Conservation (phyloP, 2,797 vertebrate species). For the Philypnodon macrostomus region DNA sequence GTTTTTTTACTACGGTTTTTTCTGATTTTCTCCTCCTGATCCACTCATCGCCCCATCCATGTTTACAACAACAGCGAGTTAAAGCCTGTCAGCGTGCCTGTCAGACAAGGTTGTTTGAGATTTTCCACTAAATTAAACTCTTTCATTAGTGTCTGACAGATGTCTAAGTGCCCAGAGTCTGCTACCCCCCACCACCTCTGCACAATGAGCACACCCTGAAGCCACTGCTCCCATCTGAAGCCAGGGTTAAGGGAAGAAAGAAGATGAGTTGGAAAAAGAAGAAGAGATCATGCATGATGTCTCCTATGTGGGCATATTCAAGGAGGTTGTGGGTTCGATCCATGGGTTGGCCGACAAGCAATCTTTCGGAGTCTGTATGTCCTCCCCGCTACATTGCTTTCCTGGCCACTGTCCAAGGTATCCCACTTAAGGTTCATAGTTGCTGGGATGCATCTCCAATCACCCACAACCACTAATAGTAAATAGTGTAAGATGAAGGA, state of each 20-base stretch:
- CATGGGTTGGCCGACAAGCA: too few species aligned
- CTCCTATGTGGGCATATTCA: too few species aligned
- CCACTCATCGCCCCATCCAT: constrained; percentile 18
- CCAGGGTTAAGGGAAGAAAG: constrained; percentile 11
- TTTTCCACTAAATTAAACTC: constrained; percentile 76
- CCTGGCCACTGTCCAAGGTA: too few species aligned
- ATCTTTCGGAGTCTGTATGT: too few species aligned
- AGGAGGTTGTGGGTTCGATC: too few species aligned
- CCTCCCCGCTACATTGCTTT: too few species aligned
- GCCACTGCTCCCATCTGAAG: constrained; percentile 40
- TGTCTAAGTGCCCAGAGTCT: constrained; percentile 63
- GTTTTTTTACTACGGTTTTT: constrained; percentile 15
- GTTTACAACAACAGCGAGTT: constrained; percentile 36
- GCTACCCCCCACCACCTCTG: constrained; percentile 17
- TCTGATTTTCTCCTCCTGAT: constrained; percentile 13
- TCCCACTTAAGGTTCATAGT: too few species aligned
- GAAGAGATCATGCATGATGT: constrained; percentile 61
- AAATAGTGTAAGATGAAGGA: too few species aligned
- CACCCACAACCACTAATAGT: too few species aligned
- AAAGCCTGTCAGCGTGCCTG: constrained; percentile 61
- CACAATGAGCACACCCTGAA: constrained; percentile 37
- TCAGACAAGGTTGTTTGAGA: constrained; percentile 72
- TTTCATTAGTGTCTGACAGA: constrained; percentile 76
- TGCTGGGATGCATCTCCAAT: too few species aligned
- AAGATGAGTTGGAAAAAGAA: constrained; percentile 27